A percentile compares a stretch with the other conserved stretches of the same genome.
Evolutionary conservation across 2,888 invertebrate genomes (phyloP).

Genomic region (Tenthredo amoena): DNA sequence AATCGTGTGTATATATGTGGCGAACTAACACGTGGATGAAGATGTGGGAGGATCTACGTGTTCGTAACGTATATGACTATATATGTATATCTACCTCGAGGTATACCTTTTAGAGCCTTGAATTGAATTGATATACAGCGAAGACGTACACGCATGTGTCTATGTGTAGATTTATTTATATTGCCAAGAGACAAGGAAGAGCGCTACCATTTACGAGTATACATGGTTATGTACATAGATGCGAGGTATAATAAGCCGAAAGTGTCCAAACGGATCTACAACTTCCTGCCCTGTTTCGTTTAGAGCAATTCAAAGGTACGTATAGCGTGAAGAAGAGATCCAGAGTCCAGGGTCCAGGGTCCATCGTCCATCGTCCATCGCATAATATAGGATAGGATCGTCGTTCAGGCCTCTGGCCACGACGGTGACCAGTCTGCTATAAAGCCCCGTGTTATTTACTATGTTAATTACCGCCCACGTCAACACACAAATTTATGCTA

Average conservation of each 20-base stretch:
- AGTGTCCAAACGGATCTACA: constrained; percentile 34
- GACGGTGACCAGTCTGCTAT: constrained; percentile 34
- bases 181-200: background rate
- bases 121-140: too few species aligned
- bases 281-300: constrained; percentile 32
- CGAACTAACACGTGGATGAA: background rate
- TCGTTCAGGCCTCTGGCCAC: constrained; percentile 23
- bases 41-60: background rate
- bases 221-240: background rate
- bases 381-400: background rate
- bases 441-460: constrained; percentile 68
- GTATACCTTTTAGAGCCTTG: too few species aligned
- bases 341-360: background rate
- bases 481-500: constrained; percentile 74
- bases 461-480: constrained; percentile 74
- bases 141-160: background rate
- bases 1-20: background rate
- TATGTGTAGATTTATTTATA: background rate
- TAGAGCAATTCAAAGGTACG: background rate
- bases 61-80: background rate
- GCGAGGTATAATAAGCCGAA: background rate
- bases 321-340: background rate
- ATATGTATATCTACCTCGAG: background rate
- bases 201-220: background rate
- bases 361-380: background rate